Evolutionary conservation across 1,140 invertebrate genomes (phyloP), one percentile per base, ranked within the genome.

Genomic region (Diorhabda carinulata): DNA sequence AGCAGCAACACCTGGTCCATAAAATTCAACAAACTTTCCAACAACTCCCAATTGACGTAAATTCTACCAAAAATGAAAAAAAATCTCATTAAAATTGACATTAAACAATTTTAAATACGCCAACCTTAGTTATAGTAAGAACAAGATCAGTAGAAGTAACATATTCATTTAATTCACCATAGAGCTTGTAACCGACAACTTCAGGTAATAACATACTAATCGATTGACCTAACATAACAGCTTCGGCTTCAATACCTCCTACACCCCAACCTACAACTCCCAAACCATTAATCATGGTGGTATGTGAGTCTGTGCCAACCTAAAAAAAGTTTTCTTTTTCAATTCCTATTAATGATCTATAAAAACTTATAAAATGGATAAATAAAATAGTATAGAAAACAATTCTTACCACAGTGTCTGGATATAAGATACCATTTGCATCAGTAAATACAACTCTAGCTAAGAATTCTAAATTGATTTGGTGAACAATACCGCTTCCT

Each of bases 21-120:
- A 99, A 83, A 99, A 99, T 84, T 99, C 97, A 2, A 99, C 97
- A 84, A 99, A 99, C 80, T 98, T 98, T 58, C 96, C 97, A 59
- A 99, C 97, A 42, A 99, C 97, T 62, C 97, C 97, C 60, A 98
- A 78, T 80, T 95, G 91, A 44, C 97, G 86, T 64, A 98, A 85
- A 83, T 98, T 92, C 92, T 96, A 77, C 10, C 82, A 83, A 69
- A 57, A 66, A 71, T 52, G 6, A 52, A 52, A 52, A 8, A 52
- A 3, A 52, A 8, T 52, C 47, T 52, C 47, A 52, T 52, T 52
- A 52, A 25, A 25, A 25, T 25, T 25, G 25, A 25, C 25, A 25
- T 25, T 41, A 64, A 44, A 64, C 58, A 25, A 2, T 3, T 60
- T 60, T 42, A n/a, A 42, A 60, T 60, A 42, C 6, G 25, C 58